Evolutionary conservation across 2,888 invertebrate genomes (phyloP).

Genomic region (Cheilosia variabilis): DNA sequence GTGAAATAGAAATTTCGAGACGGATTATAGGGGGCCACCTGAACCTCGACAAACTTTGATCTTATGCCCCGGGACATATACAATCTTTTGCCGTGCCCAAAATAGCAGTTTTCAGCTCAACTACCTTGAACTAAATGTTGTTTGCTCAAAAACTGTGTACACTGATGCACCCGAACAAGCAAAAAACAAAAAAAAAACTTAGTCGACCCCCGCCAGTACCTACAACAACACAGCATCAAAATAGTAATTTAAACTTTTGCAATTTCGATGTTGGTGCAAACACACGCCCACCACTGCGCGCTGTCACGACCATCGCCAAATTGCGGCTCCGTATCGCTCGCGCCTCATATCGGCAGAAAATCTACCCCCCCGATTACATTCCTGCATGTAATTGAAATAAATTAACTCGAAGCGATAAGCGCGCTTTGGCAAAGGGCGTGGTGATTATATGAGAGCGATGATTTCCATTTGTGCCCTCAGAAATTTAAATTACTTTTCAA

Average conservation of each 20-base stretch:
- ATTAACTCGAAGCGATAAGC: slow-evolving; percentile 73
- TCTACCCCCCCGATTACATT: slow-evolving; percentile 62
- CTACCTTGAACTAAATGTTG: slow-evolving; percentile 53
- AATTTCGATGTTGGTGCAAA: slow-evolving; percentile 71
- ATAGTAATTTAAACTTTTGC: slow-evolving; percentile 76
- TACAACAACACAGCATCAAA: slow-evolving; percentile 39
- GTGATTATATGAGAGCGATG: slow-evolving; percentile 62
- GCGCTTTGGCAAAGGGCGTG: slow-evolving; percentile 1
- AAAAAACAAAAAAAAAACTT: background rate
- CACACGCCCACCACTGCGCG: slow-evolving; percentile 56
- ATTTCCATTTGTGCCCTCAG: slow-evolving; percentile 62
- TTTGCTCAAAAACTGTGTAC: slow-evolving; percentile 24
- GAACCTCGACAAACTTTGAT: background rate
- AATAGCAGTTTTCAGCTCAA: background rate
- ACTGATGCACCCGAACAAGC: slow-evolving; percentile 47
- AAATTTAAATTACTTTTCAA: slow-evolving; percentile 70
- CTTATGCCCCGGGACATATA: background rate
- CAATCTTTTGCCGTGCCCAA: slow-evolving; percentile 6
- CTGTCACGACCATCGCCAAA: slow-evolving; percentile 38
- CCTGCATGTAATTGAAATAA: slow-evolving; percentile 75
- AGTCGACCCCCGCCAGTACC: background rate
- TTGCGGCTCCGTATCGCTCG: slow-evolving; percentile 28
- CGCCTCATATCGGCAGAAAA: slow-evolving; percentile 62
- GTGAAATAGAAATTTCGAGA: slow-evolving; percentile 35
- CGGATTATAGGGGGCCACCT: slow-evolving; percentile 1